A percentile compares a stretch with the other conserved stretches of the same genome.
Evolutionary conservation across 2,797 vertebrate species (phyloP).

Genomic region (Orestias chungarensis): DNA sequence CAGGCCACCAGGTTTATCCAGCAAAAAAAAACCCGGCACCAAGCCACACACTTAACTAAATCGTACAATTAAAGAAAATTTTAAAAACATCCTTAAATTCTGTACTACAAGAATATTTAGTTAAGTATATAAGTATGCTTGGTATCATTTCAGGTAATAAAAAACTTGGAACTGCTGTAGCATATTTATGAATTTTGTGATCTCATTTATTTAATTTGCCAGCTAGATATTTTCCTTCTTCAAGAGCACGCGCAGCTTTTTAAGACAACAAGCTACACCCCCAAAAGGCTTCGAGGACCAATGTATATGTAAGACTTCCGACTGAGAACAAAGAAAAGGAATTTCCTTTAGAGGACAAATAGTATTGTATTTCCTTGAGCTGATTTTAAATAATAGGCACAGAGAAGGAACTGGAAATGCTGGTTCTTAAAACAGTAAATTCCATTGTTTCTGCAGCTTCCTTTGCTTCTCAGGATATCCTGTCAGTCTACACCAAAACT

Average conservation of each 20-base stretch:
- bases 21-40: too few relatives aligned
- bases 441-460: slow-evolving; percentile 75
- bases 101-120: too few relatives aligned
- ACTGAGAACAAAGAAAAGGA: slow-evolving; percentile 48
- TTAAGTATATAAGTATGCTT: neutral
- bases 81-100: too few relatives aligned
- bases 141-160: neutral
- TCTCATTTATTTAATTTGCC: neutral
- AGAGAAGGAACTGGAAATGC: slow-evolving; percentile 75
- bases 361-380: slow-evolving; percentile 70
- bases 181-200: neutral
- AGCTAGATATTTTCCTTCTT: neutral
- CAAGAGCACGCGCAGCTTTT: neutral
- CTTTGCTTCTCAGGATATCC: slow-evolving; percentile 75
- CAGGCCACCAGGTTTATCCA: too few relatives aligned
- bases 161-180: neutral
- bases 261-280: neutral
- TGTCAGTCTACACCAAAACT: slow-evolving; percentile 66
- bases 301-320: slow-evolving; percentile 24
- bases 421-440: slow-evolving; percentile 72
- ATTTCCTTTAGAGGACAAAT: slow-evolving; percentile 67
- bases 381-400: slow-evolving; percentile 65
- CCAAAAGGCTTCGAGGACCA: neutral
- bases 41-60: too few relatives aligned
- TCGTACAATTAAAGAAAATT: too few relatives aligned